Conservation (phyloP, 2,113 vertebrate genomes). For the Acrocephalus arundinaceus region DNA sequence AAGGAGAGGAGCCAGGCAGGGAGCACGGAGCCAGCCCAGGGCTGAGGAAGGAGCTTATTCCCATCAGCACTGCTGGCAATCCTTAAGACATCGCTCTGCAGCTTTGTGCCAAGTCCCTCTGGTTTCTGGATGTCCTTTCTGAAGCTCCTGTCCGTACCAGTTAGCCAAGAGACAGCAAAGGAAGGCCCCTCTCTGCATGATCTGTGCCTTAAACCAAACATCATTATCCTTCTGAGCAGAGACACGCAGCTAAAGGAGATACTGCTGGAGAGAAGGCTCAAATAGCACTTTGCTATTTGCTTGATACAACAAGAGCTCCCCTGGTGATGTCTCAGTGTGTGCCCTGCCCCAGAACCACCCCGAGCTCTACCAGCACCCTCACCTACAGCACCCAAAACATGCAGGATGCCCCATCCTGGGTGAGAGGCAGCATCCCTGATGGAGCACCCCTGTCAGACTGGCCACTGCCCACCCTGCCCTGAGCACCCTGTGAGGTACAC, state of each 20-base stretch:
- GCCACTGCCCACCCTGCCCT: background rate
- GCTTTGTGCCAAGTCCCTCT: background rate
- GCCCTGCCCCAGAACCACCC: background rate
- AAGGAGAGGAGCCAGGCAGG: background rate
- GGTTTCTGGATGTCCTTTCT: background rate
- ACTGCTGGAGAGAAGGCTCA: background rate
- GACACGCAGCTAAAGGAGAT: background rate
- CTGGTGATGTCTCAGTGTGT: rapidly evolving
- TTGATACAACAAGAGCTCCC: background rate
- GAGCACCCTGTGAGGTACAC: rapidly evolving
- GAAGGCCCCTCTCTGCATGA: background rate
- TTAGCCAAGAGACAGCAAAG: background rate
- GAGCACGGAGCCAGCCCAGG: background rate
- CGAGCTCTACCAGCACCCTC: rapidly evolving
- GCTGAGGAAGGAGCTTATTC: background rate
- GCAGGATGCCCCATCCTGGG: rapidly evolving
- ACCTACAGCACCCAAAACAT: background rate
- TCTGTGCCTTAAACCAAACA: background rate
- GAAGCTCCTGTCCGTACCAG: rapidly evolving
- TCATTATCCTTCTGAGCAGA: background rate
- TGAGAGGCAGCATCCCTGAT: background rate
- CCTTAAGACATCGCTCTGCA: background rate
- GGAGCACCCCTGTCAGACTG: background rate
- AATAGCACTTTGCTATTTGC: background rate
- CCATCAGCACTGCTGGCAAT: background rate